Evolutionary conservation across 1,140 invertebrate species (phyloP), one percentile per base, ranked within the genome.

Genomic region (Xylocopa sonorina): DNA sequence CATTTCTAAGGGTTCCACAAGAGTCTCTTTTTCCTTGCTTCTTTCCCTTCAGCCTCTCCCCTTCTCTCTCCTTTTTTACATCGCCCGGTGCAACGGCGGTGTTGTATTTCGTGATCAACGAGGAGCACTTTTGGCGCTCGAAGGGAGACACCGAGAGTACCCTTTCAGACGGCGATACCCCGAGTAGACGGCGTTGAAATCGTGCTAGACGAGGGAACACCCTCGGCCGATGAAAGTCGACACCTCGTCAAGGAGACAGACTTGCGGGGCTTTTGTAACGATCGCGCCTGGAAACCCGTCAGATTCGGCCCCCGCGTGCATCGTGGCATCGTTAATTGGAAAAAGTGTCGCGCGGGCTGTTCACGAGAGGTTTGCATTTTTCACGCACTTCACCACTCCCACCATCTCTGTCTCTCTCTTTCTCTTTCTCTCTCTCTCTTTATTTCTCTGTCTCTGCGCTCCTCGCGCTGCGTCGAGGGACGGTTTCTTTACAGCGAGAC

Each of bases 91-190:
- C 60, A 43, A 3, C 50, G 46, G 0, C 78, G 73, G 77, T 84
- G 79, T 85, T 81, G 63, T 68, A 60, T 85, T 85, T 84, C 83
- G 78, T 84, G 78, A 67, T 85, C 66, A 84, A 78, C 74, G 74
- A 85, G 77, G 77, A 82, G 55, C 75, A 76, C 77, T 74, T 82
- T 74, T 32, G 63, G 73, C 77, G 58, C 64, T 78, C 82, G 73
- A 71, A 48, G 48, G 48, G 69, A 79, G 77, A 79, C 77, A 75
- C 69, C 48, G 41, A n/a, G 79, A 81, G 80, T 72, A 72, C 74
- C 72, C 74, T 77, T 77, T 72, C 63, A 71, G 75, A 50, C 66
- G 34, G 75, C 51, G 55, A 46, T 53, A 24, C 43, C n/a, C 51
- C 38, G 38, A 68, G 51, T 34, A 29, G 50, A 60, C 57, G 43